Conservation (phyloP, 92 coral and sea anemone genomes). For the Plumapathes pennacea region DNA sequence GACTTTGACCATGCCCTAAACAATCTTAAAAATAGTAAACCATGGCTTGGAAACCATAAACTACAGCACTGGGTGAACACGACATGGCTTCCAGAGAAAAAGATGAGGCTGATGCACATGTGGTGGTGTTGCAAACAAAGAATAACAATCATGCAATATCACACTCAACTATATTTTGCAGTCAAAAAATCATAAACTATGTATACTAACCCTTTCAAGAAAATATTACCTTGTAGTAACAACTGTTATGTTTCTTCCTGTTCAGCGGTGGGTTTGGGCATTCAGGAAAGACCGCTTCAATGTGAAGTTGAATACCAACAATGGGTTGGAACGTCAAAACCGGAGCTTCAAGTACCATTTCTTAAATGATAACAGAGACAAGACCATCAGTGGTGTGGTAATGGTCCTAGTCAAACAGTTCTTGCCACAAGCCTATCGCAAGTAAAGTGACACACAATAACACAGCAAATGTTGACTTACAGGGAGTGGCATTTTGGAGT, state of each 20-base stretch:
- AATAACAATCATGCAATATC: no score
- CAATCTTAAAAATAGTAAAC: background rate
- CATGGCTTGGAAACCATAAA: background rate
- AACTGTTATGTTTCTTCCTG: background rate
- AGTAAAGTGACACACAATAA: no score
- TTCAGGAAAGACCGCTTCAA: slow-evolving; percentile 40
- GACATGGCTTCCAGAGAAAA: slow-evolving; percentile 37
- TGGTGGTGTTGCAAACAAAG: no score
- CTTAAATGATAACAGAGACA: slow-evolving; percentile 30
- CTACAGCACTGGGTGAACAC: slow-evolving; percentile 18
- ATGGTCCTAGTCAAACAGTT: slow-evolving; percentile 35
- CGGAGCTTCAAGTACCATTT: slow-evolving; percentile 46
- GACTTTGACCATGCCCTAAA: background rate
- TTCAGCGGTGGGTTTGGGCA: slow-evolving; percentile 66
- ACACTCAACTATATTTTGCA: no score
- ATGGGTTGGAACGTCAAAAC: slow-evolving; percentile 54
- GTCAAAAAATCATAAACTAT: no score
- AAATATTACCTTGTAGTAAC: no score
- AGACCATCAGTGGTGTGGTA: slow-evolving; percentile 29
- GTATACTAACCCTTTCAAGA: no score
- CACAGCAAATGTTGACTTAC: no score
- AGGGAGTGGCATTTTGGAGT: no score
- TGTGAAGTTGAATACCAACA: slow-evolving; percentile 46
- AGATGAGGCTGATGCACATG: no score
- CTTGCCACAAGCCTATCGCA: slow-evolving; percentile 23